Conservation (phyloP, 2,113 vertebrate genomes). For the Ceyx margarethae region DNA sequence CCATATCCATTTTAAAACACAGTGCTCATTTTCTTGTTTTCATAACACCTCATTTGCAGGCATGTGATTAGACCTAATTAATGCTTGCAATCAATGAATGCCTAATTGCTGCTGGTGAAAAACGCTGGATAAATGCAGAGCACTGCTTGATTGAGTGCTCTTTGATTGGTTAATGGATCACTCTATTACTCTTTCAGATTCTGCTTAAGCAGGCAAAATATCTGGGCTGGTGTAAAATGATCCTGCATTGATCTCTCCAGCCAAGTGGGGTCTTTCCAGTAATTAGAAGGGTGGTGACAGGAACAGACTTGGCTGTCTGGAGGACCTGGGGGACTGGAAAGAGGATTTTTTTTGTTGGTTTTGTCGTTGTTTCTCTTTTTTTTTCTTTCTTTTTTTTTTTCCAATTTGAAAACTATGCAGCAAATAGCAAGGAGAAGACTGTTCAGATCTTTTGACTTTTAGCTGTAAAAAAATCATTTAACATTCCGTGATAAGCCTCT, state of each 20-base stretch:
- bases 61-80: constrained; percentile 46
- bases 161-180: not conserved
- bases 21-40: not conserved
- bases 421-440: constrained; percentile 15
- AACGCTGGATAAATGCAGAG: not conserved
- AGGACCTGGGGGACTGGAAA: not conserved
- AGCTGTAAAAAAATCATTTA: constrained; percentile 29
- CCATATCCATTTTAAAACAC: not conserved
- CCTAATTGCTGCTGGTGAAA: constrained; percentile 5
- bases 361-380: not conserved
- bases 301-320: constrained; percentile 13
- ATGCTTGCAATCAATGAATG: constrained; percentile 44
- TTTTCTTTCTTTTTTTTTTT: not conserved
- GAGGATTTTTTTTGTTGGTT: not conserved
- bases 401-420: not conserved
- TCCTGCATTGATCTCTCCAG: constrained; percentile 42
- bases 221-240: constrained; percentile 45
- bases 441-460: constrained; percentile 37
- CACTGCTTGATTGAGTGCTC: not conserved
- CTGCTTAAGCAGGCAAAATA: constrained; percentile 51
- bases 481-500: constrained; percentile 41
- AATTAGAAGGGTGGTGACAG: constrained; percentile 57
- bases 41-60: constrained; percentile 1
- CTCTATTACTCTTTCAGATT: constrained; percentile 19
- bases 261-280: constrained; percentile 54